Evolutionary conservation across 2,888 invertebrate genomes (phyloP).

Genomic region (Cantharis rustica): DNA sequence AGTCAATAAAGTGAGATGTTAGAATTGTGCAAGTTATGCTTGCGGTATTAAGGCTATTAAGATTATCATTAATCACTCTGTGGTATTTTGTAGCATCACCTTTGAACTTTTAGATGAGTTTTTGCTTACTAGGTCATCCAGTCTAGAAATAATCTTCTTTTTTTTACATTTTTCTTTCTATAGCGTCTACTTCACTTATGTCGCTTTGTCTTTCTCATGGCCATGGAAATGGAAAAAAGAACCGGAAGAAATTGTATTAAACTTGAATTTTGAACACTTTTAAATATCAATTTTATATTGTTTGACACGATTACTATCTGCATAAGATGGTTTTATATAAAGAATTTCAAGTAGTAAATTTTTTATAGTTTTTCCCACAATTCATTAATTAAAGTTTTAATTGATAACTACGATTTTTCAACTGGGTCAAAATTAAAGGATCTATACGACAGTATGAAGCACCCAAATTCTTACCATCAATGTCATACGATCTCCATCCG

Average conservation of each 20-base stretch:
- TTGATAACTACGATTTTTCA: background rate
- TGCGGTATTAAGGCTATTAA: background rate
- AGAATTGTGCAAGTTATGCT: background rate
- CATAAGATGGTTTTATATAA: background rate
- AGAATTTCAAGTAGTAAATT: background rate
- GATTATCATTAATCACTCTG: background rate
- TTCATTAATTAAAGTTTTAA: background rate
- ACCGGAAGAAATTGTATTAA: background rate
- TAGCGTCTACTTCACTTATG: background rate
- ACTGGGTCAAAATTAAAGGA: background rate
- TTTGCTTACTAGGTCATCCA: background rate
- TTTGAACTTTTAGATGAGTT: background rate
- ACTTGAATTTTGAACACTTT: too few relatives aligned
- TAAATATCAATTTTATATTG: too few relatives aligned
- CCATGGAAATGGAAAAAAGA: background rate
- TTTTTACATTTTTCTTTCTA: background rate
- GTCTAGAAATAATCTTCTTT: background rate
- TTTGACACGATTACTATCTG: too few relatives aligned
- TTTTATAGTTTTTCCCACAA: background rate
- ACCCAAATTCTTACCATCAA: conserved; percentile 70
- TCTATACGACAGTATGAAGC: background rate
- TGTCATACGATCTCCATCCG: conserved; percentile 75
- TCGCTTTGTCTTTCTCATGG: background rate
- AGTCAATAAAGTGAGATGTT: background rate
- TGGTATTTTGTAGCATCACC: background rate